Evolutionary conservation across 2,888 invertebrate species (phyloP), one percentile per base, ranked within the genome.

Genomic region (Drosophila lutescens): DNA sequence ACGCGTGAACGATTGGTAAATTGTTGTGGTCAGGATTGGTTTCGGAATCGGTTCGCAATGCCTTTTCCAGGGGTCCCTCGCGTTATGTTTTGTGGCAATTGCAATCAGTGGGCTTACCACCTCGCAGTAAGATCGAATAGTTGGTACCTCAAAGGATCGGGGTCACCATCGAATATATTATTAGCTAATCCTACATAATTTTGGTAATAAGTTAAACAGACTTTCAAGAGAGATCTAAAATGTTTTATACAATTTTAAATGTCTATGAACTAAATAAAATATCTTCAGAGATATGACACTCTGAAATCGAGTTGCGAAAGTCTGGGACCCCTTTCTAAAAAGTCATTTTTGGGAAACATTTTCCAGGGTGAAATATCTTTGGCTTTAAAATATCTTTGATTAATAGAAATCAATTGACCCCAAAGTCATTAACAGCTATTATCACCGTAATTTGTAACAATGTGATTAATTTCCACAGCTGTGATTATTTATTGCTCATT

Each of bases 1-100:
- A 85, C 79, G 88, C 86, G 80, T 90, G 90, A 89, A 88, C 89
- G 86, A 90, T 90, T 88, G 89, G 79, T 82, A 85, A 86, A 85
- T 82, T 79, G 78, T 88, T 81, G 86, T 68, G 67, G 57, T 68
- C 63, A 63, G 55, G 67, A 68, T 55, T 70, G 70, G 50, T 50
- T 51, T 51, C 32, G 44, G 49, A 40, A 13, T 53, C 51, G 70
- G 49, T 47, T 51, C 41, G 56, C 36, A 61, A 32, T 53, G 73
- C 72, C 76, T 59, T 65, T 53, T 66, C 66, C 66, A 47, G 66
- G 40, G 62, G 44, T 69, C 50, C 61, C 58, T 43, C 57, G 41
- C 69, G 51, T 70, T 76, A 61, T 71, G 62, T 60, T 60, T 49
- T 71, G 62, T 73, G 78, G 84, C 79, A 79, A 89, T 82, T 80